Conservation (phyloP, 2,888 invertebrate genomes). For the Epistrophe grossulariae region DNA sequence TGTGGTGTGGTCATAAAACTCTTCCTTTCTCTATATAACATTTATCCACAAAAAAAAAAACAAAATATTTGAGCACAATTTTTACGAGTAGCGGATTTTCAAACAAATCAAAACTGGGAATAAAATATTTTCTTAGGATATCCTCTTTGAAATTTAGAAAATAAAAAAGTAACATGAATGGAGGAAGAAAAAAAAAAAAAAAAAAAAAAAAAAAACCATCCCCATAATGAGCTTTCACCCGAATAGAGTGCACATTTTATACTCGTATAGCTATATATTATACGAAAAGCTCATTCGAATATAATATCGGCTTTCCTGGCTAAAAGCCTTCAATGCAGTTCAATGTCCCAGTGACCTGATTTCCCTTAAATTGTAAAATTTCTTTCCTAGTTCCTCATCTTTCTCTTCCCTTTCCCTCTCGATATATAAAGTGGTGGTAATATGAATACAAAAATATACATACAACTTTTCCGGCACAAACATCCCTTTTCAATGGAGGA, state of each 20-base stretch:
- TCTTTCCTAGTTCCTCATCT: background rate
- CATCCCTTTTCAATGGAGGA: constrained; percentile 2
- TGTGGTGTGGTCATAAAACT: constrained; percentile 26
- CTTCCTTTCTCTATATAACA: background rate
- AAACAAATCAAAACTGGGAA: constrained; percentile 23
- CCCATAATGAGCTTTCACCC: constrained; percentile 59
- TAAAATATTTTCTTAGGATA: constrained; percentile 30
- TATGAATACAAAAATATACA: constrained; percentile 31
- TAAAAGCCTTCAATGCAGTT: constrained; percentile 61
- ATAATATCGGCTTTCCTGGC: constrained; percentile 51
- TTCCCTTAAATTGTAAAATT: constrained; percentile 53
- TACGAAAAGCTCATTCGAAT: constrained; percentile 62
- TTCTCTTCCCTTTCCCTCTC: background rate
- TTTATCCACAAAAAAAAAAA: background rate
- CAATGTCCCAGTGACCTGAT: constrained; percentile 69
- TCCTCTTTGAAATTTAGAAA: constrained; percentile 17
- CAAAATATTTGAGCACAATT: constrained; percentile 22
- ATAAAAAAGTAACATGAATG: background rate
- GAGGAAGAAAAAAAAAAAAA: background rate
- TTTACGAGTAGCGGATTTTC: constrained; percentile 31
- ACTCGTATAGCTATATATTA: background rate
- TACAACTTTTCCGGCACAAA: constrained; percentile 42
- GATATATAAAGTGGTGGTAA: background rate
- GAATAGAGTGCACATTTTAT: constrained; percentile 45
- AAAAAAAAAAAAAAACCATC: constrained; percentile 11